Evolutionary conservation across 2,113 vertebrate genomes (phyloP).

Genomic region (Cololabis saira): DNA sequence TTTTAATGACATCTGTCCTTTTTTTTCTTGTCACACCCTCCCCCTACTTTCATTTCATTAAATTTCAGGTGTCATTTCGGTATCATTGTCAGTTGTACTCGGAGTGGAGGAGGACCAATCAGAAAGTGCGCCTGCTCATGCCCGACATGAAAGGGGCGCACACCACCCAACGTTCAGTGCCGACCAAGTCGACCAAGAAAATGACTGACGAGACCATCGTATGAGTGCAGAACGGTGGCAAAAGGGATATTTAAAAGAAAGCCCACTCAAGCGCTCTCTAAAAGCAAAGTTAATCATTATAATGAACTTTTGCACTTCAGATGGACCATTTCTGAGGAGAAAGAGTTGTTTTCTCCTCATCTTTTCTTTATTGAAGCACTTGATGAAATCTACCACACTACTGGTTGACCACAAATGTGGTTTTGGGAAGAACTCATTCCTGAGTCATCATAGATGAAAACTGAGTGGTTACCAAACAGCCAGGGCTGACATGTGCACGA

Average conservation of each 20-base stretch:
- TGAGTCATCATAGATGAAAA: slow-evolving; percentile 49
- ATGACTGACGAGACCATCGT: slow-evolving; percentile 89
- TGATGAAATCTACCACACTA: slow-evolving; percentile 66
- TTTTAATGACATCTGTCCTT: slow-evolving; percentile 31
- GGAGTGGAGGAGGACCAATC: slow-evolving; percentile 94
- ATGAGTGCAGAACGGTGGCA: slow-evolving; percentile 74
- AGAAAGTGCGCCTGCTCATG: slow-evolving; percentile 90
- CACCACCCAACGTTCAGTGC: slow-evolving; percentile 82
- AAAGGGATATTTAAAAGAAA: slow-evolving; percentile 59
- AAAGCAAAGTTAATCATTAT: slow-evolving; percentile 61
- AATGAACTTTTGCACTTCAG: slow-evolving; percentile 78
- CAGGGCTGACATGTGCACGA: slow-evolving; percentile 44
- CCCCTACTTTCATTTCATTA: not conserved
- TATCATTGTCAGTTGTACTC: slow-evolving; percentile 96
- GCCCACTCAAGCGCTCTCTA: slow-evolving; percentile 55
- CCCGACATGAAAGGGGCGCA: slow-evolving; percentile 79
- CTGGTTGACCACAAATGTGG: slow-evolving; percentile 58
- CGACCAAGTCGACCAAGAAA: slow-evolving; percentile 89
- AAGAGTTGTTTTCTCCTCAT: slow-evolving; percentile 39
- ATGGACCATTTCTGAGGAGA: slow-evolving; percentile 64
- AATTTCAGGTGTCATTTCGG: slow-evolving; percentile 90
- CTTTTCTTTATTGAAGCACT: slow-evolving; percentile 69
- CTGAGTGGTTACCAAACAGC: slow-evolving; percentile 36
- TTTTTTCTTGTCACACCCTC: not conserved
- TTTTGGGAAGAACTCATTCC: slow-evolving; percentile 64